phyloP scores from a whole-genome alignment of 1,140 invertebrate species.

The Chelonus insularis region DNA sequence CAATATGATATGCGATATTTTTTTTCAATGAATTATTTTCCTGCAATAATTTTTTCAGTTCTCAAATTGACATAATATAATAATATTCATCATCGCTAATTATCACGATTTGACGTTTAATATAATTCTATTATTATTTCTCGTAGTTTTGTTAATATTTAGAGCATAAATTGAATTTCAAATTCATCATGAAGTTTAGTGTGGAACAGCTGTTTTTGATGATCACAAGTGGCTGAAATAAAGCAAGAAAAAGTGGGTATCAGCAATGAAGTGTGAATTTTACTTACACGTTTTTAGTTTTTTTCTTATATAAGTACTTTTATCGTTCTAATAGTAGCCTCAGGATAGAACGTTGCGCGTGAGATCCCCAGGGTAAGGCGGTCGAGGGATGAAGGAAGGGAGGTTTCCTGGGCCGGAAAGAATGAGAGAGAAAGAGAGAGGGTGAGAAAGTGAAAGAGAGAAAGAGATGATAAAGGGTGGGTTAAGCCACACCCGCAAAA shows the following conservation, averaged over 20 bases:
- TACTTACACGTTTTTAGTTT: slow-evolving; percentile 18
- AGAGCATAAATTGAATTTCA: too few species aligned
- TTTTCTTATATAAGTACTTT: neutral
- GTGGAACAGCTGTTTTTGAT: too few species aligned
- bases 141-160: too few species aligned
- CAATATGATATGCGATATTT: too few species aligned
- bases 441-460: slow-evolving; percentile 27
- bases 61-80: too few species aligned
- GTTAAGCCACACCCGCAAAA: slow-evolving; percentile 59
- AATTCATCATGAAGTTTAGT: too few species aligned
- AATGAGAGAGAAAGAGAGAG: slow-evolving; percentile 17
- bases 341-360: neutral
- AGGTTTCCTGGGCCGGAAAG: slow-evolving; percentile 13
- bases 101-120: too few species aligned
- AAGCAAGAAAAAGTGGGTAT: neutral
- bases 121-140: too few species aligned
- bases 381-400: neutral
- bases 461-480: slow-evolving; percentile 37
- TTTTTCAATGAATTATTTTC: too few species aligned
- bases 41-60: too few species aligned
- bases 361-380: neutral
- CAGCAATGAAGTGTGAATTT: slow-evolving; percentile 15
- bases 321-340: neutral
- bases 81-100: too few species aligned
- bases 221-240: too few species aligned